A percentile compares a stretch with the other conserved stretches of the same genome.
phyloP scores from a whole-genome alignment of 2,113 vertebrate genomes.

The Sapayoa aenigma region DNA sequence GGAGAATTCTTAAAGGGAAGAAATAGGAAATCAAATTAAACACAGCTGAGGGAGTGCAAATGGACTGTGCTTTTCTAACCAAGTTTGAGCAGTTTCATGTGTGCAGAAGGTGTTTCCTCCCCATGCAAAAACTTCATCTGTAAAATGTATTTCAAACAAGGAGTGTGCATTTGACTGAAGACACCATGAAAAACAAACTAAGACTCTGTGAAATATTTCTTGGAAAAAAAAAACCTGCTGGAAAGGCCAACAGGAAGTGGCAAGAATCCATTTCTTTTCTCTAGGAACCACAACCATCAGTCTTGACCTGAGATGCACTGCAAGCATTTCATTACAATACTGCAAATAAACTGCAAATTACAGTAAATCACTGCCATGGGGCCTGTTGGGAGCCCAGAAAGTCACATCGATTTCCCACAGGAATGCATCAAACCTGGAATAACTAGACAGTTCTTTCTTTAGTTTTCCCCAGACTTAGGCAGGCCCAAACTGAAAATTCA shows the following conservation, averaged over 20 bases:
- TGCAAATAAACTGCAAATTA: background rate
- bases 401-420: background rate
- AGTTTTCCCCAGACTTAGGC: background rate
- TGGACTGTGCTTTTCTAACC: background rate
- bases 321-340: background rate
- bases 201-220: background rate
- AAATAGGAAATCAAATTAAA: background rate
- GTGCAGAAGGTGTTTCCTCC: background rate
- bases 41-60: background rate
- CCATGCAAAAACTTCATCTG: background rate
- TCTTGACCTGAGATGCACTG: background rate
- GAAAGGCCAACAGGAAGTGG: background rate
- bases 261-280: background rate
- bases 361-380: background rate
- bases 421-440: background rate
- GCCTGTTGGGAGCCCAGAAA: background rate
- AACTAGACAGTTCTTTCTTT: background rate
- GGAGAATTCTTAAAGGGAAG: conserved; percentile 83
- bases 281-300: background rate
- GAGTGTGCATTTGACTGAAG: background rate
- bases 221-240: background rate
- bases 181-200: background rate
- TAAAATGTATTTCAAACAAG: background rate
- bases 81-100: background rate
- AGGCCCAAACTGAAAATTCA: background rate